Conservation (phyloP, 2,113 vertebrate species). For the Lathamus discolor region DNA sequence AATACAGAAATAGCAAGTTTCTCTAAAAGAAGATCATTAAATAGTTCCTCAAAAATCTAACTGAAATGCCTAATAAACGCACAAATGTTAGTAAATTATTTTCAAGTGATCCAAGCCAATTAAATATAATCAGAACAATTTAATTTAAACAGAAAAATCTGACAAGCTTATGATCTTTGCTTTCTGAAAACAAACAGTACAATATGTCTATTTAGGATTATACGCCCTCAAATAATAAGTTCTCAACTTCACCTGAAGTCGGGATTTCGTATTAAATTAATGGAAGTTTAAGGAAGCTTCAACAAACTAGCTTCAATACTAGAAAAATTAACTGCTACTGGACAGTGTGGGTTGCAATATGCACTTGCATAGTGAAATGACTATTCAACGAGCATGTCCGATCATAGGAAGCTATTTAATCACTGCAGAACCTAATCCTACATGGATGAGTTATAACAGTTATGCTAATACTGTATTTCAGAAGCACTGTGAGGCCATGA, state of each 20-base stretch:
- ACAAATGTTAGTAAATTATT: neutral
- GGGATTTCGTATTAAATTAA: neutral
- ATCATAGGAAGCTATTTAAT: neutral
- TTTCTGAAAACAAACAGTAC: neutral
- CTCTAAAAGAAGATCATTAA: neutral
- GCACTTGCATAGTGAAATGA: neutral
- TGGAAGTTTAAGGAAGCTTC: neutral
- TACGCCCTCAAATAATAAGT: neutral
- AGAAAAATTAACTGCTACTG: neutral
- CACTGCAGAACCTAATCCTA: neutral
- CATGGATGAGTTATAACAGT: neutral
- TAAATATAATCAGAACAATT: neutral
- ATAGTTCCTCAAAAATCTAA: neutral
- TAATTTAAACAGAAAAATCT: neutral
- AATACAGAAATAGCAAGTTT: neutral
- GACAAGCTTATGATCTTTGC: neutral
- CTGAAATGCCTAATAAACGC: neutral
- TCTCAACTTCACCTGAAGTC: neutral
- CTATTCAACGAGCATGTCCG: too few species aligned
- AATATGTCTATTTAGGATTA: neutral
- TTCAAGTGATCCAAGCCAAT: neutral
- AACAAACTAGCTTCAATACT: neutral
- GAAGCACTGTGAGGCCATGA: neutral
- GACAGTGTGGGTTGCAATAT: neutral
- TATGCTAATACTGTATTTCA: neutral